Conservation (phyloP, 2,797 vertebrate species). For the Hippocampus kuda region DNA sequence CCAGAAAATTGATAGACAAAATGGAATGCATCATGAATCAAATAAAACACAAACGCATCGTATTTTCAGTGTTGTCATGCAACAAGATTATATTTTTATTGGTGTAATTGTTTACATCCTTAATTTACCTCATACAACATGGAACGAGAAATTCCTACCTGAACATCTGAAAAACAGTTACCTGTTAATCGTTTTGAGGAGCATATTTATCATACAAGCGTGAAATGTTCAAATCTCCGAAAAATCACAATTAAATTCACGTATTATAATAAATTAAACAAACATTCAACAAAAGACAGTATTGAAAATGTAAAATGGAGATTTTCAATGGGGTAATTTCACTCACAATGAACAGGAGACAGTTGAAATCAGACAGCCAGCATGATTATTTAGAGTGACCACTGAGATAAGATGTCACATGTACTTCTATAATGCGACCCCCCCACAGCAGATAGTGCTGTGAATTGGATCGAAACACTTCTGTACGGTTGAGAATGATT, state of each 20-base stretch:
- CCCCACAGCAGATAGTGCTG: background rate
- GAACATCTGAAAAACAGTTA: background rate
- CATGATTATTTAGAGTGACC: background rate
- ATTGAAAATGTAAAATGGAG: conserved; percentile 12
- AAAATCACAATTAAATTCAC: conserved; percentile 23
- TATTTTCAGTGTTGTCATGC: background rate
- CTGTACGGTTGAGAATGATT: background rate
- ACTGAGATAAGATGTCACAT: background rate
- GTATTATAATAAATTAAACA: conserved; percentile 43
- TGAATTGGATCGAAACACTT: background rate
- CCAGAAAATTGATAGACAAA: background rate
- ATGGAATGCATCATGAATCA: background rate
- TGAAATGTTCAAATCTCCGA: background rate
- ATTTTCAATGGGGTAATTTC: background rate
- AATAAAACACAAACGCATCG: background rate
- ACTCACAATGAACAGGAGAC: conserved; percentile 14
- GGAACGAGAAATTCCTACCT: conserved; percentile 6
- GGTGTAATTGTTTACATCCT: background rate
- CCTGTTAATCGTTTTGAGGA: background rate
- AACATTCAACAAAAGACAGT: conserved; percentile 34
- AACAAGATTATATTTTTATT: background rate
- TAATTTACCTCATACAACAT: conserved; percentile 24
- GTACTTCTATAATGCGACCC: conserved; percentile 17
- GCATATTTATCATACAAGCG: background rate
- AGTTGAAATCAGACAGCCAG: conserved; percentile 6